Conservation (phyloP, 64 coral and sea anemone genomes). For the Catalaphyllia jardinei region DNA sequence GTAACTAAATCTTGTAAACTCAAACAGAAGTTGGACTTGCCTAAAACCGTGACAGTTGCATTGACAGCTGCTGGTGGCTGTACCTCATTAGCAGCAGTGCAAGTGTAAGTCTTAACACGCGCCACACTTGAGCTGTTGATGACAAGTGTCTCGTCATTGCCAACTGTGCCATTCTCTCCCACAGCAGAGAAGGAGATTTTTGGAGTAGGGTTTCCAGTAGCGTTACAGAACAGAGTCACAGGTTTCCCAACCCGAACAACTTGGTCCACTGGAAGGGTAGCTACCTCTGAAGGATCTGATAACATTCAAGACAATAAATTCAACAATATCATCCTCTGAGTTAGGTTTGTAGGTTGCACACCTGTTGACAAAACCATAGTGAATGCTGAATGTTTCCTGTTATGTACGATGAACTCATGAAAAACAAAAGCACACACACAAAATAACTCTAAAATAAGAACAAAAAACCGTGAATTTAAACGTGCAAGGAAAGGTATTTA, state of each 20-base stretch:
- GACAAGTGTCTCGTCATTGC: background rate
- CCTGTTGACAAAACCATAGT: too few species aligned
- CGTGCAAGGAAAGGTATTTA: too few species aligned
- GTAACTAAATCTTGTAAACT: too few species aligned
- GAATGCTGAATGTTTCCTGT: too few species aligned
- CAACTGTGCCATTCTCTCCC: slow-evolving; percentile 30
- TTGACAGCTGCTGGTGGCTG: background rate
- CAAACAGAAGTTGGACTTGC: slow-evolving; percentile 19
- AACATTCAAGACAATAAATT: background rate
- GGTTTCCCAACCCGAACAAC: slow-evolving; percentile 25
- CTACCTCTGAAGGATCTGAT: slow-evolving; percentile 28
- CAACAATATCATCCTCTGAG: too few species aligned
- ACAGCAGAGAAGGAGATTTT: slow-evolving; percentile 26
- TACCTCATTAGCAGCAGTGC: slow-evolving; percentile 33
- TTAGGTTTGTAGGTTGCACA: too few species aligned
- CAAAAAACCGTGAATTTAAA: too few species aligned
- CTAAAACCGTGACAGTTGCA: slow-evolving; percentile 44
- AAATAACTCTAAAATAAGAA: too few species aligned
- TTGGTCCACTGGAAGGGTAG: slow-evolving; percentile 12
- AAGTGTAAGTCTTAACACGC: slow-evolving; percentile 25
- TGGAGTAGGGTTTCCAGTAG: slow-evolving; percentile 54
- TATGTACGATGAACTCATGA: too few species aligned
- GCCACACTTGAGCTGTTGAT: slow-evolving; percentile 1
- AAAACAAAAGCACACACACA: too few species aligned
- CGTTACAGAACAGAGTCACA: slow-evolving; percentile 31